Evolutionary conservation across 2,113 vertebrate species (phyloP).

Genomic region (Gopherus evgoodei): DNA sequence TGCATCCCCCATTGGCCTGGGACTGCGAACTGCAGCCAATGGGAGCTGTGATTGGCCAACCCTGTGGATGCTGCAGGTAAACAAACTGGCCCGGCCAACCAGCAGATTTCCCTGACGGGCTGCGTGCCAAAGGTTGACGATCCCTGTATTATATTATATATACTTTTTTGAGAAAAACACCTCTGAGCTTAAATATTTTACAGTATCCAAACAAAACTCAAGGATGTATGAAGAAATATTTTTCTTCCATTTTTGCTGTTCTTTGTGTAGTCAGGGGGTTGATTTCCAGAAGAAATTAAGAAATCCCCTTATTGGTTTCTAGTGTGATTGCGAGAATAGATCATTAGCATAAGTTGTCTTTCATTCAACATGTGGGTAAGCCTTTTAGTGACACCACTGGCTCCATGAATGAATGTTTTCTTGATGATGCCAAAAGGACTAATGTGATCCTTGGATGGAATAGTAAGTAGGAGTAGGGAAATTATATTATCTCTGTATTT

Average conservation of each 20-base stretch:
- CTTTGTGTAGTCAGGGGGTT: conserved; percentile 62
- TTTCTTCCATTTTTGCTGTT: conserved; percentile 55
- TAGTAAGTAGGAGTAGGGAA: not conserved
- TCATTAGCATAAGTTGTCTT: conserved; percentile 22
- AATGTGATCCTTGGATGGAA: not conserved
- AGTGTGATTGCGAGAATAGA: conserved; percentile 49
- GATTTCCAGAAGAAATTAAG: conserved; percentile 57
- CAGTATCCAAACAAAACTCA: conserved; percentile 31
- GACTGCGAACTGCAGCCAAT: too few relatives aligned
- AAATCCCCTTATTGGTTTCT: conserved; percentile 40
- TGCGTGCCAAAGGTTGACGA: too few relatives aligned
- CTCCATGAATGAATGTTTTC: not conserved
- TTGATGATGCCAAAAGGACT: not conserved
- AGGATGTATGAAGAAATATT: not conserved
- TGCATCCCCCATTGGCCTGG: too few relatives aligned
- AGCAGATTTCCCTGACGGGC: too few relatives aligned
- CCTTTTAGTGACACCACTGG: not conserved
- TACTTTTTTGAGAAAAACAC: conserved; percentile 29
- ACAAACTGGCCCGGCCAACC: too few relatives aligned
- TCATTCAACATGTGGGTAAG: conserved; percentile 15
- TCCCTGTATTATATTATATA: not conserved
- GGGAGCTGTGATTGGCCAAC: too few relatives aligned
- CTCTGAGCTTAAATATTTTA: conserved; percentile 27
- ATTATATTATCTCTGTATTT: not conserved
- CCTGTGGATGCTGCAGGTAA: too few relatives aligned